Conservation (phyloP, 1,140 invertebrate genomes). For the Chionoecetes opilio region DNA sequence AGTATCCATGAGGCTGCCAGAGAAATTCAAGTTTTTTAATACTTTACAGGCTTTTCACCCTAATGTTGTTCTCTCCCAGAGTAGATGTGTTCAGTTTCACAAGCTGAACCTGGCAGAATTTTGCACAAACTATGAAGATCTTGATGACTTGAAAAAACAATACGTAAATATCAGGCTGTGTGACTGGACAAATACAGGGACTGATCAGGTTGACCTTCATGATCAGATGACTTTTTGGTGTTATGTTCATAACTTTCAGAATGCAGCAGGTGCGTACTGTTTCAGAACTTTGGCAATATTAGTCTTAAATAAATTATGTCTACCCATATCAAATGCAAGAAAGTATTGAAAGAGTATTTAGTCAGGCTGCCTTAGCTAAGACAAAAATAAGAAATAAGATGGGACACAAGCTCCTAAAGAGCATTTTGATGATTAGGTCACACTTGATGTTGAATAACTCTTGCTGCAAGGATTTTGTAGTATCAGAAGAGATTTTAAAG, state of each 20-base stretch:
- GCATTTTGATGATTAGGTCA: conserved; percentile 54
- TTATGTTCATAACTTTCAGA: conserved; percentile 36
- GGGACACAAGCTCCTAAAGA: not conserved
- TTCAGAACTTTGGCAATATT: conserved; percentile 39
- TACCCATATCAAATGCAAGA: conserved; percentile 38
- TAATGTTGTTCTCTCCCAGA: conserved; percentile 35
- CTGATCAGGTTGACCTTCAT: conserved; percentile 15
- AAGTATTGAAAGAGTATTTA: conserved; percentile 41
- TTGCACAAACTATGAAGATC: not conserved
- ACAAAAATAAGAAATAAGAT: conserved; percentile 37
- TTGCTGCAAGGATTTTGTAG: conserved; percentile 48
- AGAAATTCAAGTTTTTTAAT: conserved; percentile 24
- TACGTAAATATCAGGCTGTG: conserved; percentile 59
- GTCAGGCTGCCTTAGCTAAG: not conserved
- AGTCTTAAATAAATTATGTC: conserved; percentile 4
- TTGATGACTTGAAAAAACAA: conserved; percentile 27
- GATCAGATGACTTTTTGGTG: conserved; percentile 47
- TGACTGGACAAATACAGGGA: conserved; percentile 48
- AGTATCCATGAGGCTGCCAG: conserved; percentile 41
- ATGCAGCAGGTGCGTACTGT: conserved; percentile 29
- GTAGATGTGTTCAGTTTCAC: not conserved
- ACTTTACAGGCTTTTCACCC: conserved; percentile 29
- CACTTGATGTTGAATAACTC: conserved; percentile 39
- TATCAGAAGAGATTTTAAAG: conserved; percentile 33
- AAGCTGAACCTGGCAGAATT: conserved; percentile 41